Evolutionary conservation across 2,888 invertebrate genomes (phyloP).

Genomic region (Clepsis dumicolana): DNA sequence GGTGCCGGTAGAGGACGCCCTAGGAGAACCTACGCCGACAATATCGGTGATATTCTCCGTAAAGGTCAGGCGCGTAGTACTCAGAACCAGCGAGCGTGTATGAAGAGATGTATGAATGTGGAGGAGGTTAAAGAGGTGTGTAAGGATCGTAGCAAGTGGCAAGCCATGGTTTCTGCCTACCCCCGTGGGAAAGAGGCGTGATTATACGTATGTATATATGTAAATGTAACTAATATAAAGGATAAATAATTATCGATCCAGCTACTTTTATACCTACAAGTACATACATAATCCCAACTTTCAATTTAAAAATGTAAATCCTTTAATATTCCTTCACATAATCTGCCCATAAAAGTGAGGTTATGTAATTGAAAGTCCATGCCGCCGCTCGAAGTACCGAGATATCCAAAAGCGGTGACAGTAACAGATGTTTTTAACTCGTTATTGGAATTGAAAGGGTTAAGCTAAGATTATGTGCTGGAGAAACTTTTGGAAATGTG

Average conservation of each 20-base stretch:
- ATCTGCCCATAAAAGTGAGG: constrained; percentile 30
- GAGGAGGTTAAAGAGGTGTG: too few relatives aligned
- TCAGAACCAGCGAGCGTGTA: too few relatives aligned
- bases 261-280: neutral
- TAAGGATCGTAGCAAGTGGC: too few relatives aligned
- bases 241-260: neutral
- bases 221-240: too few relatives aligned
- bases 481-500: neutral
- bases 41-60: too few relatives aligned
- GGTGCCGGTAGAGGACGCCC: too few relatives aligned
- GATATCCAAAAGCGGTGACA: constrained; percentile 55
- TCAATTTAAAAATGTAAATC: constrained; percentile 35
- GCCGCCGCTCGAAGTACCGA: constrained; percentile 38
- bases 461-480: constrained; percentile 1
- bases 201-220: too few relatives aligned
- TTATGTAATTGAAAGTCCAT: constrained; percentile 35
- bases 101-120: too few relatives aligned
- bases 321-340: constrained; percentile 11
- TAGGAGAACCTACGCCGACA: too few relatives aligned
- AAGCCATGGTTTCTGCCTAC: too few relatives aligned
- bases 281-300: constrained; percentile 29
- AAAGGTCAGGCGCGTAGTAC: too few relatives aligned
- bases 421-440: constrained; percentile 52
- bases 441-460: constrained; percentile 35
- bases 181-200: too few relatives aligned